Evolutionary conservation across 2,797 vertebrate species (phyloP), one percentile per base, ranked within the genome.

Genomic region (Micropoecilia bifurca): DNA sequence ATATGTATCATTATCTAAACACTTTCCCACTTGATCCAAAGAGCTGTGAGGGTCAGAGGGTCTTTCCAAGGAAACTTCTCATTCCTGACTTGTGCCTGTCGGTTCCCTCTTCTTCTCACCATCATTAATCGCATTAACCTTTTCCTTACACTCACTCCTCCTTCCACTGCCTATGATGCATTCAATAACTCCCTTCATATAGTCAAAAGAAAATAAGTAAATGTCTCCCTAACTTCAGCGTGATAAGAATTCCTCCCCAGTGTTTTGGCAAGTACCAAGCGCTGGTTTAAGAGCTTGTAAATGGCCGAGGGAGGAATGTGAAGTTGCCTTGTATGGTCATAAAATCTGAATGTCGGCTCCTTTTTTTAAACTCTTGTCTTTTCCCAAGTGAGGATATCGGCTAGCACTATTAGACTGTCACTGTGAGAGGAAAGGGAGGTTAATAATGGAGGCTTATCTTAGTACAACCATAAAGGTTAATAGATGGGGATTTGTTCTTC

Each of bases 281-380:
- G 82, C 95, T 85, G 91, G 83, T 95, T 92, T 93, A 90, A 91
- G 92, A 94, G 93, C 93, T 89, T 95, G 92, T 95, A 94, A 96
- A 96, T 89, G 92, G 95, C 96, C 79, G 63, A 48, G 90, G 76
- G 89, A 92, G 92, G 93, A 96, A 96, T 95, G 92, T 83, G 86
- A 86, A 92, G 90, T 88, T 90, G 92, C 97, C 97, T 97, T 97
- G 93, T 97, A 97, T 95, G 96, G 96, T 95, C 94, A 95, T 86
- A 84, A 90, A 88, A 89, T 81, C 48, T 77, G 89, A 91, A 80
- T 86, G 89, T 85, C 78, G 45, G 1, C 75, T 85, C 83, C 88
- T 87, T 91, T 89, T 90, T 90, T 88, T 55, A 87, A 82, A 72
- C 84, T 76, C 69, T 1, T 82, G 74, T 82, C 69, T 76, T 77